A percentile compares a stretch with the other conserved stretches of the same genome.
Conservation (phyloP, 2,113 vertebrate species). For the Panurus biarmicus region DNA sequence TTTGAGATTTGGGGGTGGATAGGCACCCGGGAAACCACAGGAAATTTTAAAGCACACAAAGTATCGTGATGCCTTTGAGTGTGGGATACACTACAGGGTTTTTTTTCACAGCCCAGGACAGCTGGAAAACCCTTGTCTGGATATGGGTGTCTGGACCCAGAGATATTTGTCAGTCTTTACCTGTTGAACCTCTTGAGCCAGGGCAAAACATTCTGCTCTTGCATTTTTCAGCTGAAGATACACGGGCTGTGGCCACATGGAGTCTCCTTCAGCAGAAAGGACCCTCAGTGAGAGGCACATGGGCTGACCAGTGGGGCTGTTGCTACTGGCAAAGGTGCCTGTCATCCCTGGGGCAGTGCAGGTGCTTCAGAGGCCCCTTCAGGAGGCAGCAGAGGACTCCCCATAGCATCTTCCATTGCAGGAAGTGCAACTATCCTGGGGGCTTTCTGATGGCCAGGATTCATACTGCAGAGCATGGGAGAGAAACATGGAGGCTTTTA, state of each 20-base stretch:
- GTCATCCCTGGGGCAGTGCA: rapidly evolving
- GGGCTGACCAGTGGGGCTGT: background rate
- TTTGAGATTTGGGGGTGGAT: background rate
- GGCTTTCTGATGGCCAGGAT: background rate
- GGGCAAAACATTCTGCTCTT: background rate
- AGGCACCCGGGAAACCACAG: background rate
- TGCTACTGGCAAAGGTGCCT: background rate
- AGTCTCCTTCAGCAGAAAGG: background rate
- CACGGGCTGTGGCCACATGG: background rate
- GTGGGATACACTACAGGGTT: background rate
- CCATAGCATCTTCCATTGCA: background rate
- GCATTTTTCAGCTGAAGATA: background rate
- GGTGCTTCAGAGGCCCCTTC: background rate
- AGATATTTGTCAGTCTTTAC: background rate
- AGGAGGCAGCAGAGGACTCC: background rate
- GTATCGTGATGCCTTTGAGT: background rate
- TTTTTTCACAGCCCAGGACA: background rate
- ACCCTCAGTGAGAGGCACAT: background rate
- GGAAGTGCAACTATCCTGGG: background rate
- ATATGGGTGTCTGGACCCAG: background rate
- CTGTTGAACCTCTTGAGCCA: background rate
- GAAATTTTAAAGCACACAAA: background rate
- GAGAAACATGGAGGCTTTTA: background rate
- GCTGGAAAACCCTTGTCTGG: background rate
- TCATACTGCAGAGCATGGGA: background rate